These are phyloP conservation scores for Eidolon dupreanum DNA, from an alignment of 2,797 vertebrate species.

Conservation along the genomic window DNA sequence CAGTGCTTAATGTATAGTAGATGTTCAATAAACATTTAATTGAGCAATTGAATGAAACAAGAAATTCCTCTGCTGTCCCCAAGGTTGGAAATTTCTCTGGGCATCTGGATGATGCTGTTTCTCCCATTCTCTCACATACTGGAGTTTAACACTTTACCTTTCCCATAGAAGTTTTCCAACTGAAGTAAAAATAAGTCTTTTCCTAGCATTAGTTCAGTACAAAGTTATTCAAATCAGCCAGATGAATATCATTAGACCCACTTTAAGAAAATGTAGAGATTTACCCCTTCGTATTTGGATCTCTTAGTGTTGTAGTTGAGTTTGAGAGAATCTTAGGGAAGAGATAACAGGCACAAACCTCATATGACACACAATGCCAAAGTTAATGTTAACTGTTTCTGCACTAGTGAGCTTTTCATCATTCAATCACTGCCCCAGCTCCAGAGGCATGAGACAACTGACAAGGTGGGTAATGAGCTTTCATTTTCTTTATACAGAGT, in stretches of 20 bases:
- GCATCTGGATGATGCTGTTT: neutral
- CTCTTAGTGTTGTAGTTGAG: neutral
- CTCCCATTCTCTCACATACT: neutral
- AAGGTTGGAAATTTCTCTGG: slow-evolving; percentile 12
- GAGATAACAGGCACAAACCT: slow-evolving; percentile 50
- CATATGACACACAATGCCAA: slow-evolving; percentile 31
- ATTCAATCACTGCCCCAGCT: slow-evolving; percentile 41
- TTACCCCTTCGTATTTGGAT: slow-evolving; percentile 25
- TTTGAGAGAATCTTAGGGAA: slow-evolving; percentile 13
- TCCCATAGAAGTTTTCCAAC: neutral
- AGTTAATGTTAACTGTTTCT: slow-evolving; percentile 73
- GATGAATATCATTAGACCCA: slow-evolving; percentile 2
- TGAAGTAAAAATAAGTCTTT: slow-evolving; percentile 4
- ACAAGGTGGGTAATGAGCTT: slow-evolving; percentile 58
- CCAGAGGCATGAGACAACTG: slow-evolving; percentile 51
- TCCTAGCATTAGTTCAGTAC: neutral
- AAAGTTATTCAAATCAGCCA: neutral
- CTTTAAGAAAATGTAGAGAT: neutral
- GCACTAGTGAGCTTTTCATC: slow-evolving; percentile 56
- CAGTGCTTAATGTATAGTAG: neutral
- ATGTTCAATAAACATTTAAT: slow-evolving; percentile 28
- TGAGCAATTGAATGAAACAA: neutral
- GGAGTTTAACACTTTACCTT: slow-evolving; percentile 1
- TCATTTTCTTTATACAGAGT: slow-evolving; percentile 54
- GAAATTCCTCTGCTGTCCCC: neutral